These are phyloP conservation scores for Caenorhabditis tropicalis DNA, from an alignment of 1,140 invertebrate genomes.

Conservation along the genomic window DNA sequence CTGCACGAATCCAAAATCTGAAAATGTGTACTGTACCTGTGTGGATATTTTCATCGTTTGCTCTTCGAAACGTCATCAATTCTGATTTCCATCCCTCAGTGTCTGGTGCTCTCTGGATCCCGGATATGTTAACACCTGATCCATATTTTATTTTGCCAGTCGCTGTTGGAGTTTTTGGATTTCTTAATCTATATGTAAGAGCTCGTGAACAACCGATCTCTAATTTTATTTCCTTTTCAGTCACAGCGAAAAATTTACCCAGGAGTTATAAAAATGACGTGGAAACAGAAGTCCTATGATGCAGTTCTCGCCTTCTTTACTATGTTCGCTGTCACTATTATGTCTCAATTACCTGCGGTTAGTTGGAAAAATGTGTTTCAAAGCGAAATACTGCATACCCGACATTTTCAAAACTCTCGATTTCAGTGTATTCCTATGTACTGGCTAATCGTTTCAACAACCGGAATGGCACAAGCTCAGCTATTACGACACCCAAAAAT, in stretches of 20 bases:
- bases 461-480: slow-evolving; percentile 62
- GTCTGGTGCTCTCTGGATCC: slow-evolving; percentile 60
- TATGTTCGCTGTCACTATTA: slow-evolving; percentile 61
- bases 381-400: not conserved
- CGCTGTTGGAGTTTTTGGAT: slow-evolving; percentile 63
- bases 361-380: slow-evolving; percentile 11
- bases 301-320: slow-evolving; percentile 59
- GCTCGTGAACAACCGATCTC: not conserved
- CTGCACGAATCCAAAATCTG: slow-evolving; percentile 63
- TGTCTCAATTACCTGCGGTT: slow-evolving; percentile 63
- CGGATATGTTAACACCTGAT: slow-evolving; percentile 62
- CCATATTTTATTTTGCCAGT: slow-evolving; percentile 64
- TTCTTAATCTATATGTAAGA: slow-evolving; percentile 62
- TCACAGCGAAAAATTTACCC: slow-evolving; percentile 66
- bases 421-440: slow-evolving; percentile 67
- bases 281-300: slow-evolving; percentile 58
- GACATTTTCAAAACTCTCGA: not conserved
- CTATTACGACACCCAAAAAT: slow-evolving; percentile 63
- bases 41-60: slow-evolving; percentile 67
- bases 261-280: slow-evolving; percentile 48
- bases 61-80: slow-evolving; percentile 62
- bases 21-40: slow-evolving; percentile 64
- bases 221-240: slow-evolving; percentile 53
- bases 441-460: slow-evolving; percentile 64
- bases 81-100: slow-evolving; percentile 62